phyloP scores from a whole-genome alignment of 2,888 invertebrate genomes.

The Glaucopsyche alexis region DNA sequence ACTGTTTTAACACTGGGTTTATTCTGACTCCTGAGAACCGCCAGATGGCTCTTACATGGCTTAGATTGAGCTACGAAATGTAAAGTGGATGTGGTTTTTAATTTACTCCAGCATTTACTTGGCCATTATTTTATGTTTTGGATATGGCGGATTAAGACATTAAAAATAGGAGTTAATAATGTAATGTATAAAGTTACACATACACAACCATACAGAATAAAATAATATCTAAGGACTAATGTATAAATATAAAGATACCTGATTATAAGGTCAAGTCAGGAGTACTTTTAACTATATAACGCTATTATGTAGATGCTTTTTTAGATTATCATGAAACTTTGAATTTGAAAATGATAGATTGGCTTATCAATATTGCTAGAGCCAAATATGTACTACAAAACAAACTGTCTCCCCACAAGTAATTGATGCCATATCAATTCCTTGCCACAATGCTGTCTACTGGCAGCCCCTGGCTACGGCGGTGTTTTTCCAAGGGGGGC shows the following conservation, averaged over 20 bases:
- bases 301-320: no score
- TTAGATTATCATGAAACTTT: no score
- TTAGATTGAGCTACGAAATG: conserved; percentile 39
- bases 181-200: no score
- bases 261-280: no score
- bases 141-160: no score
- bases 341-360: no score
- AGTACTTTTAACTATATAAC: no score
- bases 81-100: conserved; percentile 45
- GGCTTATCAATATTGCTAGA: background rate
- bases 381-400: background rate
- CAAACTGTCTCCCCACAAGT: conserved; percentile 16
- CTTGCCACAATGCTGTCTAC: conserved; percentile 33
- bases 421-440: conserved; percentile 34
- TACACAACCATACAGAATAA: no score
- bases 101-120: background rate
- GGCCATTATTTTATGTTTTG: no score
- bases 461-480: conserved; percentile 61
- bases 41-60: conserved; percentile 61
- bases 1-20: conserved; percentile 58
- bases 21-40: conserved; percentile 61
- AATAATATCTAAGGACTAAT: no score
- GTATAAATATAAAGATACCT: no score
- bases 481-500: conserved; percentile 69
- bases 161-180: no score